Evolutionary conservation across 2,888 invertebrate species (phyloP).

Genomic region (Anthophora plumipes): DNA sequence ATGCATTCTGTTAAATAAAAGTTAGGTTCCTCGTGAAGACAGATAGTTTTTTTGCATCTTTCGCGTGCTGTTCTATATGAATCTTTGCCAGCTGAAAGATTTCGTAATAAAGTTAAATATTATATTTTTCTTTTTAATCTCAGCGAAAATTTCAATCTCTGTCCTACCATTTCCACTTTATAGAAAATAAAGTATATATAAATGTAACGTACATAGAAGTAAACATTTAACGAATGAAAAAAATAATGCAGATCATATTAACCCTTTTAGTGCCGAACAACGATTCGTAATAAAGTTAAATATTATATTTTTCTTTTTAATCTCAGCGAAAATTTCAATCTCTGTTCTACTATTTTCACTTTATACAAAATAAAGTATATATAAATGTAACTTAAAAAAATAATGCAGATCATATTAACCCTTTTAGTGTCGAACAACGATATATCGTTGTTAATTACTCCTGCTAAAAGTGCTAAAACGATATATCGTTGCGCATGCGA

Average conservation of each 20-base stretch:
- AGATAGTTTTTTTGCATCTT: slow-evolving; percentile 13
- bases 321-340: neutral
- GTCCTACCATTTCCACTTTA: neutral
- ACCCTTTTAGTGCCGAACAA: no score
- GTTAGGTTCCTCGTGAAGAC: neutral
- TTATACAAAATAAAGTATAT: no score
- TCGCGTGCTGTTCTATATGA: neutral
- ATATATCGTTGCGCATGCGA: no score
- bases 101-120: slow-evolving; percentile 13
- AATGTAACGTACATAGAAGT: no score
- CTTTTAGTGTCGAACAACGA: no score
- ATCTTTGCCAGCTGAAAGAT: slow-evolving; percentile 5
- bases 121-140: neutral
- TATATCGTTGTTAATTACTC: no score
- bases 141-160: neutral
- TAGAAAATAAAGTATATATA: no score
- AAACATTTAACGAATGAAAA: no score
- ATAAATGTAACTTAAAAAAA: no score
- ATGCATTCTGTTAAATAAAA: slow-evolving; percentile 16
- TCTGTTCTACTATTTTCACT: neutral
- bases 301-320: slow-evolving; percentile 3
- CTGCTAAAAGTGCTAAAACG: no score
- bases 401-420: no score
- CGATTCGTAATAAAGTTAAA: slow-evolving; percentile 14
- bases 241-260: no score